A percentile compares a stretch with the other conserved stretches of the same genome.
Evolutionary conservation across 2,113 vertebrate genomes (phyloP).

Genomic region (Colistium nudipinnis): DNA sequence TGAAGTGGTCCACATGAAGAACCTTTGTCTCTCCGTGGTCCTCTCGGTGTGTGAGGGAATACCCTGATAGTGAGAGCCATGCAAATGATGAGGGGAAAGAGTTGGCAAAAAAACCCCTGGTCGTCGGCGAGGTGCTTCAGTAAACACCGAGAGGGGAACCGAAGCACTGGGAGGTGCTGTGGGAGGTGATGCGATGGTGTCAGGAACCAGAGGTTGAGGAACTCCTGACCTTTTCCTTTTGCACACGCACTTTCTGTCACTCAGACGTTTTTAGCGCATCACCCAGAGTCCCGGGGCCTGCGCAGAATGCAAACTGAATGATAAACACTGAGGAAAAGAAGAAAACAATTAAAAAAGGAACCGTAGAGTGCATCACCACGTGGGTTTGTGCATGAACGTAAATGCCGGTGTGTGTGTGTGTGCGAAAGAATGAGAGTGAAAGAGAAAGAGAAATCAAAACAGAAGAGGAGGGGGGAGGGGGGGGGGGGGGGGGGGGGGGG

Average conservation of each 20-base stretch:
- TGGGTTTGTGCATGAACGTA: background rate
- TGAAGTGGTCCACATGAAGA: background rate
- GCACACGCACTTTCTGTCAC: conserved; percentile 46
- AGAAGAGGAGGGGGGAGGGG: background rate
- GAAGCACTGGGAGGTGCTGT: conserved; percentile 21
- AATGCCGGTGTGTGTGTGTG: background rate
- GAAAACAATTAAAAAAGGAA: conserved; percentile 33
- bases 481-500: background rate
- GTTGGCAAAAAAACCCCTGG: conserved; percentile 61
- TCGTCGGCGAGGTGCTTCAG: conserved; percentile 13
- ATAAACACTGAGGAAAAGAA: background rate
- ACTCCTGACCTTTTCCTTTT: conserved; percentile 73
- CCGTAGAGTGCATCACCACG: background rate
- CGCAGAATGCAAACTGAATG: background rate
- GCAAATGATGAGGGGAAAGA: conserved; percentile 59
- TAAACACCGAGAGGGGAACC: conserved; percentile 50
- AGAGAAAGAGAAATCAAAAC: conserved; percentile 47
- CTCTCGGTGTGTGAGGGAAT: conserved; percentile 47
- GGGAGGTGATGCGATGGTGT: conserved; percentile 59
- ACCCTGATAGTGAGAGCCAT: conserved; percentile 44
- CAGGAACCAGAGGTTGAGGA: conserved; percentile 66
- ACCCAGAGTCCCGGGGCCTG: conserved; percentile 7
- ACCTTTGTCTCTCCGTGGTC: conserved; percentile 9
- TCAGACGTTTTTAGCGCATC: conserved; percentile 36
- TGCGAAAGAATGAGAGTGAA: conserved; percentile 16